A percentile compares a stretch with the other conserved stretches of the same genome.
phyloP scores from a whole-genome alignment of 2,888 invertebrate genomes.

The Calliscelio sp. region DNA sequence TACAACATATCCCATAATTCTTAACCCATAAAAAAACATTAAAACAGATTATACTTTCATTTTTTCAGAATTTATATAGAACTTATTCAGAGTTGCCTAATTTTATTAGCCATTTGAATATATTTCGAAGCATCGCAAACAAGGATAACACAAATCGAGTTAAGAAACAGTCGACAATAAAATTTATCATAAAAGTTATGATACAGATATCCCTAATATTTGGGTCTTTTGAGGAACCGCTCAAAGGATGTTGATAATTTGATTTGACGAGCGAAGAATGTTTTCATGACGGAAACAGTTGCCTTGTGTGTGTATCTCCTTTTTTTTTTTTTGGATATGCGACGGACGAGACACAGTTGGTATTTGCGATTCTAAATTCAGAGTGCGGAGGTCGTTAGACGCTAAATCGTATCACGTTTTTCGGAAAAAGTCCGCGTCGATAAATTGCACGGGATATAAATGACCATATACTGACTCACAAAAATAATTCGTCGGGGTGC shows the following conservation, averaged over 20 bases:
- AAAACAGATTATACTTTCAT: too few species aligned
- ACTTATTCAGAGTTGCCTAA: too few species aligned
- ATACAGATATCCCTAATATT: conserved; percentile 6
- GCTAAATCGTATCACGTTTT: conserved; percentile 62
- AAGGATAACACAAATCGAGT: too few species aligned
- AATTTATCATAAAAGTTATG: too few species aligned
- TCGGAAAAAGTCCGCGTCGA: conserved; percentile 49
- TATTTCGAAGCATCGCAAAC: too few species aligned
- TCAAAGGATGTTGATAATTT: conserved; percentile 52
- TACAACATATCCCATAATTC: too few species aligned
- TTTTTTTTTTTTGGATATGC: conserved; percentile 45
- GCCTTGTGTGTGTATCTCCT: too few species aligned
- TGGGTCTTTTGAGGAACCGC: conserved; percentile 13
- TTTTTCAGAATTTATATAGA: too few species aligned
- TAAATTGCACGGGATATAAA: conserved; percentile 60
- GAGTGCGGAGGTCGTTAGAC: conserved; percentile 68
- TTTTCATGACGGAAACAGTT: conserved; percentile 57
- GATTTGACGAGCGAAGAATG: conserved; percentile 55
- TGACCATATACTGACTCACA: conserved; percentile 54
- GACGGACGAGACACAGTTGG: conserved; percentile 45
- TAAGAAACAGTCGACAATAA: too few species aligned
- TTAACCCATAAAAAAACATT: too few species aligned
- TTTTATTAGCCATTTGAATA: too few species aligned
- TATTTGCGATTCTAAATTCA: conserved; percentile 69
- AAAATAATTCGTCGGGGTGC: too few species aligned